Evolutionary conservation across 2,888 invertebrate genomes (phyloP), one percentile per base, ranked within the genome.

Genomic region (Hirtodrosophila alboralis): DNA sequence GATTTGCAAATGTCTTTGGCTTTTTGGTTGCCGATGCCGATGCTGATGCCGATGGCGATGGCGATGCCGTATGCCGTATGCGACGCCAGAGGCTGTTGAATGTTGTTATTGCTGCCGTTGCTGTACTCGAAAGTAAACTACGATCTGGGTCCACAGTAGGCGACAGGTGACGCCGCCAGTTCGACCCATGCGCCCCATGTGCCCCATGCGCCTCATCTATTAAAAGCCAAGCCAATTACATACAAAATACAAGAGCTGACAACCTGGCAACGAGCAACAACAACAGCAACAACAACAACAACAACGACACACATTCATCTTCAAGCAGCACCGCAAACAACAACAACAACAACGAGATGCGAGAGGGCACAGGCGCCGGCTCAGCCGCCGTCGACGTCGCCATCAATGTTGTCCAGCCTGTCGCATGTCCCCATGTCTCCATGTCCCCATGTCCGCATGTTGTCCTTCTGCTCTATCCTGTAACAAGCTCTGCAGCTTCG

Each of bases 1-100:
- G 87, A 87, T 84, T 84, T 84, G 84, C 84, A 84, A 86, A 86
- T 86, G 86, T 85, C 86, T 85, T 83, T 83, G 64, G 80, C 75
- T 83, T 85, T 81, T 81, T 64, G 84, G 80, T 41, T 69, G 66
- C 66, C 75, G 59, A 53, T 48, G 63, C 10, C 49, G 28, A 48
- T 33, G 62, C 30, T 43, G 12, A 21, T 28, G 62, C 44, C 26
- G 48, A 27, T 21, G 57, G 5, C 26, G 31, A 14, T 6, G 36
- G 13, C 41, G 48, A 33, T 41, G 44, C 6, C 44, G 57, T n/a
- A 9, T 8, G 16, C 23, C 23, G 8, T 7, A 23, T 2, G 6
- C 23, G 23, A 7, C 23, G 23, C 23, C 23, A 23, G 23, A 8
- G 7, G 3, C 7, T 44, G 60, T 23, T 38, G 40, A 23, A 27